phyloP scores from a whole-genome alignment of 30 jellyfish, hydroid and myxozoan genomes.

The Rhopilema esculentum region DNA sequence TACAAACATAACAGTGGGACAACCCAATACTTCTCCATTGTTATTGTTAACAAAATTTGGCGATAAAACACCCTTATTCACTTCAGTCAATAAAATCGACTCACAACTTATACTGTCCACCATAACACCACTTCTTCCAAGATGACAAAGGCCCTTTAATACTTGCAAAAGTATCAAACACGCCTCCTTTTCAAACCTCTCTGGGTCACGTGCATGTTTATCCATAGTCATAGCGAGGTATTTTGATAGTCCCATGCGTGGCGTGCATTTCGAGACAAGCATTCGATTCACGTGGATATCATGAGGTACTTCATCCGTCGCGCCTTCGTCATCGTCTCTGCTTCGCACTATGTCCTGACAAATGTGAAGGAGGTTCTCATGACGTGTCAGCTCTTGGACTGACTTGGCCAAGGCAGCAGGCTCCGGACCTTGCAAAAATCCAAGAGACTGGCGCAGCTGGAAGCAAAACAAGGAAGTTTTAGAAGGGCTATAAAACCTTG shows the following conservation, averaged over 20 bases:
- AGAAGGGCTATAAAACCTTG: too few species aligned
- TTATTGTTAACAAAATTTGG: conserved; percentile 31
- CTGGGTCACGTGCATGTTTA: conserved; percentile 81
- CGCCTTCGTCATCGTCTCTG: conserved; percentile 10
- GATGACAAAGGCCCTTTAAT: conserved; percentile 78
- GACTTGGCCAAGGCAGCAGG: neutral
- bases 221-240: conserved; percentile 78
- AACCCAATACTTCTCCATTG: conserved; percentile 30
- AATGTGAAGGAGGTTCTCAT: conserved; percentile 83
- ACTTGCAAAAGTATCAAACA: conserved; percentile 81
- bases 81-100: conserved; percentile 66
- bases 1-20: conserved; percentile 63
- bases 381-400: conserved; percentile 55
- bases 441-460: conserved; percentile 72
- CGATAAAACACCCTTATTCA: conserved; percentile 66
- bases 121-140: conserved; percentile 42
- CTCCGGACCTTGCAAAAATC: conserved; percentile 36
- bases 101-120: conserved; percentile 58
- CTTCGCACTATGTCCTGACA: conserved; percentile 74
- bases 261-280: conserved; percentile 81
- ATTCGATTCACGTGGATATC: conserved; percentile 77
- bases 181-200: conserved; percentile 83
- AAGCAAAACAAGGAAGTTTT: too few species aligned
- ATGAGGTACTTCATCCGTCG: conserved; percentile 71
- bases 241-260: conserved; percentile 73